Evolutionary conservation across 2,888 invertebrate genomes (phyloP).

Genomic region (Drosophila gaucha): DNA sequence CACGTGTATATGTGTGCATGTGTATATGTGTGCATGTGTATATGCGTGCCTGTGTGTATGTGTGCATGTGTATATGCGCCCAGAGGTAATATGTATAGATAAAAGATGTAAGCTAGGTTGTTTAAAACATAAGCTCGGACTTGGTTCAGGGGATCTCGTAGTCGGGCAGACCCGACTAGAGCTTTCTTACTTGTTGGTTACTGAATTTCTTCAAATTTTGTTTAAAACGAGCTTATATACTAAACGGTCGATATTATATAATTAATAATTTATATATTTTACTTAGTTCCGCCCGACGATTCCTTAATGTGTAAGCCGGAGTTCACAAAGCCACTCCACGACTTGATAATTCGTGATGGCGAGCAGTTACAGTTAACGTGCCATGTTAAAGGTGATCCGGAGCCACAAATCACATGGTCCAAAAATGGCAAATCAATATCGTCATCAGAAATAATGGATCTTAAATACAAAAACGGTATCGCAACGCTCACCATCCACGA

Average conservation of each 20-base stretch:
- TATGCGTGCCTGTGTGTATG: too few relatives aligned
- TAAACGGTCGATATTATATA: too few relatives aligned
- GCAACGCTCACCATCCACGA: slow-evolving; percentile 95
- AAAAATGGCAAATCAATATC: slow-evolving; percentile 92
- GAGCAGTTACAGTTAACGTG: slow-evolving; percentile 92
- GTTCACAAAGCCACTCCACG: slow-evolving; percentile 91
- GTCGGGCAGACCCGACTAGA: too few relatives aligned
- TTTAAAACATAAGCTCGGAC: too few relatives aligned
- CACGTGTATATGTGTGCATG: too few relatives aligned
- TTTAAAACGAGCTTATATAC: background rate
- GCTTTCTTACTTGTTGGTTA: too few relatives aligned
- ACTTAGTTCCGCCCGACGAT: slow-evolving; percentile 93
- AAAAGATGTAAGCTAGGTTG: too few relatives aligned
- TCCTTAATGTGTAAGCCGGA: slow-evolving; percentile 94
- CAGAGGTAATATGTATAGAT: too few relatives aligned
- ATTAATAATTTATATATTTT: slow-evolving; percentile 2
- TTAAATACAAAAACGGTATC: slow-evolving; percentile 95
- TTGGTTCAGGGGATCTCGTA: too few relatives aligned
- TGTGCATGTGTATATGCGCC: too few relatives aligned
- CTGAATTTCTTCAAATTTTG: too few relatives aligned
- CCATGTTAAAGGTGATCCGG: slow-evolving; percentile 95
- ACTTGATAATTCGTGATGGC: slow-evolving; percentile 94
- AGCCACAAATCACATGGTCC: slow-evolving; percentile 95
- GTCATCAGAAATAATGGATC: slow-evolving; percentile 93
- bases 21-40: too few relatives aligned